Evolutionary conservation across 2,113 vertebrate genomes (phyloP).

Genomic region (Eurypyga helias): DNA sequence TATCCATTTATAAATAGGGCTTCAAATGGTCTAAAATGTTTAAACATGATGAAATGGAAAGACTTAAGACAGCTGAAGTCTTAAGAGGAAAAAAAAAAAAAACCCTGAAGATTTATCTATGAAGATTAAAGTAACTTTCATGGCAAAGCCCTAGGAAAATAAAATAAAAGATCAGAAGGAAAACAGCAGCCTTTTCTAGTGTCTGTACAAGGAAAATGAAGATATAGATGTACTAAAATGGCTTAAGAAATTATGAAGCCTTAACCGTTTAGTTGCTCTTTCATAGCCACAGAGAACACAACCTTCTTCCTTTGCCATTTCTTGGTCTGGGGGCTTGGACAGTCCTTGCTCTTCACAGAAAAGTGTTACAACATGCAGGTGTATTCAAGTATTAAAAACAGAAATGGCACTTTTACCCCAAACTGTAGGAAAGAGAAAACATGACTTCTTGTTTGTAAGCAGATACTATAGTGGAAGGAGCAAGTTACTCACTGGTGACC

Average conservation of each 20-base stretch:
- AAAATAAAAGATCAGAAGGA: not conserved
- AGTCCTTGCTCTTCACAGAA: not conserved
- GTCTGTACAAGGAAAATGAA: constrained; percentile 16
- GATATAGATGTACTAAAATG: not conserved
- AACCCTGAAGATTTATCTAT: constrained; percentile 3
- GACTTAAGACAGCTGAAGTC: constrained; percentile 2
- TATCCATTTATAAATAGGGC: constrained; percentile 57
- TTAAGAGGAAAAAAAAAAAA: not conserved
- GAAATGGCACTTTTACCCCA: not conserved
- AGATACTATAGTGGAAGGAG: not conserved
- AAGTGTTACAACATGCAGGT: not conserved
- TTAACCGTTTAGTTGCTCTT: not conserved
- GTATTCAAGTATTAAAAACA: not conserved
- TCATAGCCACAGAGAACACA: not conserved
- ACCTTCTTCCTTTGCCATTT: not conserved
- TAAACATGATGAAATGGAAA: constrained; percentile 13
- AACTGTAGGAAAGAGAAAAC: not conserved
- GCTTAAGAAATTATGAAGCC: not conserved
- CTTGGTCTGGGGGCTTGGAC: not conserved
- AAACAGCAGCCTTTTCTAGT: not conserved
- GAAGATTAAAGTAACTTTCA: constrained; percentile 26
- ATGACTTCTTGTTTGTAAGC: not conserved
- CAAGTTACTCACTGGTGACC: not conserved
- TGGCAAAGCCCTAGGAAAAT: constrained; percentile 5
- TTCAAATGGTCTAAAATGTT: constrained; percentile 46